Base-by-base conservation (phyloP, 2,113 vertebrate species). In the Zosterops japonicus region DNA sequence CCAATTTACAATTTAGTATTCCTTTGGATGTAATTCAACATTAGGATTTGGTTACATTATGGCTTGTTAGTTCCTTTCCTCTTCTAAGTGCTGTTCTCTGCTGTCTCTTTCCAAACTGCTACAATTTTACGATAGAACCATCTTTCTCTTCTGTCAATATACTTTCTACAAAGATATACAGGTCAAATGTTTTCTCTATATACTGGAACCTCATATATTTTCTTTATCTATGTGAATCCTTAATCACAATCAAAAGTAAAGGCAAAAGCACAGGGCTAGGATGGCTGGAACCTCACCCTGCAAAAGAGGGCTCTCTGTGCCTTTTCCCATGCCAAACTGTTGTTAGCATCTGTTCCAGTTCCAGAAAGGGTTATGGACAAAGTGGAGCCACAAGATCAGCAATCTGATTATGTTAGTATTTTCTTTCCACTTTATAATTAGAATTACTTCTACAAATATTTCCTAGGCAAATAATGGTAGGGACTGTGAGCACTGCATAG, bases 301-400 rank as follows among this genome's bases (percentile, higher is more conserved):
- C 7, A 44, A 4, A 2, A 23, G 28, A 65, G 6, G 12, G 11
- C 1, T 28, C 21, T 36, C 44, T 8, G 0, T 65, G 35, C 7
- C 1, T 0, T 46, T 52, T 47, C 28, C 24, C 35, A 33, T 8
- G 31, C 6, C 8, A 16, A 74, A 25, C 3, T 69, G 8, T 11
- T 3, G 0, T 47, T 46, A 72, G 6, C 10, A 21, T 15, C 16
- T 4, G 2, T 12, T n/a, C 25, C 23, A 60, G 1, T 28, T 52
- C 50, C 56, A 22, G 36, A 27, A 41, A 61, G 4, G 12, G 22
- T 52, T 68, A 47, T 12, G 36, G 24, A 28, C 8, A 3, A 8
- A 33, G 24, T n/a, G 19, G 25, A 92, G 8, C 3, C 53, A 61
- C 41, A 77, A 36, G 9, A 67, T 36, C 25, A 85, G 22, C 6